Evolutionary conservation across 2,797 vertebrate genomes (phyloP), one percentile per base, ranked within the genome.

Genomic region (Lagocephalus sceleratus): DNA sequence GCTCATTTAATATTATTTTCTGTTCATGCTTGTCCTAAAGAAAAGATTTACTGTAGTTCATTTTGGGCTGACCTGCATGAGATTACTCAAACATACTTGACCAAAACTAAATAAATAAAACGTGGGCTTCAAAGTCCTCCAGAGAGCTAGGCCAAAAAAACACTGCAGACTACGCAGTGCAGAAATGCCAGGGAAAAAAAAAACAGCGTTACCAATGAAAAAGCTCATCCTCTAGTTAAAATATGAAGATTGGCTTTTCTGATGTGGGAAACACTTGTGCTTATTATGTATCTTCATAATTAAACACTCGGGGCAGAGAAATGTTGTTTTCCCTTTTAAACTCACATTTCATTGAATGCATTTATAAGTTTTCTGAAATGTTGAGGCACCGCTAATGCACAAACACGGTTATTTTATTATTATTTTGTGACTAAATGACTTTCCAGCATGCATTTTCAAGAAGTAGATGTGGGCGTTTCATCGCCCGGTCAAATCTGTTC

Each of bases 301-400:
- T 35, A 10, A 14, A 35, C 12, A 35, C 32, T 35, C 11, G 12
- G 32, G 32, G 11, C 12, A 35, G 32, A 35, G 32, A 35, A 35
- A 3, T 35, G 32, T 35, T 35, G 11, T 14, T 35, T 35, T 35
- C 12, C 32, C 14, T 35, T 35, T 35, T 35, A 2, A 35, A 35
- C 32, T 14, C 32, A 10, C 11, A 35, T 35, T 35, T 35, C 12
- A 35, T 12, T 35, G 32, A 14, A 35, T 11, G 12, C 32, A 35
- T 35, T 10, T 35, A 48, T 59, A 49, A 51, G 26, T 60, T 60
- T 46, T 25, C 15, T 51, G 14, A 58, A 63, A 64, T 44, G 6
- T 14, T 14, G 32, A 14, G 12, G 32, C 32, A 1, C 32, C 32
- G 14, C 32, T 35, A 35, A 35, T 14, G 10, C 32, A 35, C 32